phyloP scores from a whole-genome alignment of 2,888 invertebrate genomes.

The Cryptocheilus praepositus region DNA sequence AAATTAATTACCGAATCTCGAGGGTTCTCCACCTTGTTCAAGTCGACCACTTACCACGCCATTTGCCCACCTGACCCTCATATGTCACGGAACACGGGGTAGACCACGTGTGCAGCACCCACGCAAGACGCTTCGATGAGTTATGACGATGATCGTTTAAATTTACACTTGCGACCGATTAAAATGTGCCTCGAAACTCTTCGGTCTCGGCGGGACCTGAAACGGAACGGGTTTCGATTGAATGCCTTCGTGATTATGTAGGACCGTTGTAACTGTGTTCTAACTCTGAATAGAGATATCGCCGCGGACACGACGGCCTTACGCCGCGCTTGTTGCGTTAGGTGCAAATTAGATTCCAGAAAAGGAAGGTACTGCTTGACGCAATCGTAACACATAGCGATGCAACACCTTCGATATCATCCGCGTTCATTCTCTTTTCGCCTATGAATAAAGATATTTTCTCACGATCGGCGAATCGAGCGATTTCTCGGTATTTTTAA shows the following conservation, averaged over 20 bases:
- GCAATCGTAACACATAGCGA: background rate
- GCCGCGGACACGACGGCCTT: too few species aligned
- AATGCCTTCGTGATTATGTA: too few species aligned
- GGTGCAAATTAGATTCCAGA: too few species aligned
- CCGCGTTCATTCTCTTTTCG: background rate
- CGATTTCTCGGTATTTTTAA: background rate
- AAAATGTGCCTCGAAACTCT: slow-evolving; percentile 25
- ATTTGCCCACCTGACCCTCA: slow-evolving; percentile 35
- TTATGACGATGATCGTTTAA: slow-evolving; percentile 43
- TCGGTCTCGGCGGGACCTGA: background rate
- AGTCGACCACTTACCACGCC: slow-evolving; percentile 33
- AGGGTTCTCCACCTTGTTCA: background rate
- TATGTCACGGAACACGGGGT: background rate
- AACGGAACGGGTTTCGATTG: background rate
- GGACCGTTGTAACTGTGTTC: too few species aligned
- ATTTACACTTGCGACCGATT: slow-evolving; percentile 50
- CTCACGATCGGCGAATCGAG: background rate
- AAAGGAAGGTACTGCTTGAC: too few species aligned
- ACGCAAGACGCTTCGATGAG: slow-evolving; percentile 44
- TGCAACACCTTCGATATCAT: background rate
- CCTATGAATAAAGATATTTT: background rate
- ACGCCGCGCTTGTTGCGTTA: too few species aligned
- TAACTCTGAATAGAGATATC: too few species aligned
- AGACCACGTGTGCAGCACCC: slow-evolving; percentile 44
- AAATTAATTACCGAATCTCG: too few species aligned